Percentiles rank a stretch among this genome's conserved stretches.
These are phyloP conservation scores for Lophochroa leadbeateri DNA, from an alignment of 2,113 vertebrate genomes.

Conservation along the genomic window DNA sequence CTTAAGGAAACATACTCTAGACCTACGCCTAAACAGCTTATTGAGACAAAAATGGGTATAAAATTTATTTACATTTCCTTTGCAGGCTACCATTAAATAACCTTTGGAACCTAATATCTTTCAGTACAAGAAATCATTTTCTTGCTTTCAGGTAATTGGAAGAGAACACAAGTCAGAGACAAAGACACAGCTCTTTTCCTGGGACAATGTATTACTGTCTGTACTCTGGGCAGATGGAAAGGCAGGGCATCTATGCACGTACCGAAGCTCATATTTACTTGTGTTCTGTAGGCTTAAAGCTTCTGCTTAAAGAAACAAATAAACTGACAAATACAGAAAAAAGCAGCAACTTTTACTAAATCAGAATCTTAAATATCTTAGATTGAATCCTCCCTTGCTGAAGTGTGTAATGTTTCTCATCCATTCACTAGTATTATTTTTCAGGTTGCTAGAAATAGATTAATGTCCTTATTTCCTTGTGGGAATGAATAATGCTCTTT, in stretches of 20 bases:
- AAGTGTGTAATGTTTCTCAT: background rate
- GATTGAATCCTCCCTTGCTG: background rate
- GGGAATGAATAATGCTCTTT: constrained; percentile 6
- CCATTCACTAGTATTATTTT: background rate
- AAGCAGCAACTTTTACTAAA: background rate
- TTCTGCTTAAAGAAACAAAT: background rate
- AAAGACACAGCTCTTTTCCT: background rate
- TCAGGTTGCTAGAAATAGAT: constrained; percentile 37
- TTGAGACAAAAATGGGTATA: background rate
- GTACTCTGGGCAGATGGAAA: background rate
- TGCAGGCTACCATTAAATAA: background rate
- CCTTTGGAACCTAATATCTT: background rate
- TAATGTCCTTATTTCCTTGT: background rate
- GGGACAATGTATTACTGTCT: background rate
- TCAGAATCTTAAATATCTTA: background rate
- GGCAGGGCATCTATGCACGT: background rate
- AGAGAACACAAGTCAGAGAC: background rate
- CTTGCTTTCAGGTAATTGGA: background rate
- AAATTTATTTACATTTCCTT: background rate
- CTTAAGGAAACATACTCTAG: background rate
- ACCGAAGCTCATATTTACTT: background rate
- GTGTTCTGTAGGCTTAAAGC: background rate
- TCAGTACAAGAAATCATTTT: background rate
- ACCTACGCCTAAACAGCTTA: background rate
- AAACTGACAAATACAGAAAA: background rate